Evolutionary conservation across 2,888 invertebrate species (phyloP), one percentile per base, ranked within the genome.

Genomic region (Patella ulyssiponensis): DNA sequence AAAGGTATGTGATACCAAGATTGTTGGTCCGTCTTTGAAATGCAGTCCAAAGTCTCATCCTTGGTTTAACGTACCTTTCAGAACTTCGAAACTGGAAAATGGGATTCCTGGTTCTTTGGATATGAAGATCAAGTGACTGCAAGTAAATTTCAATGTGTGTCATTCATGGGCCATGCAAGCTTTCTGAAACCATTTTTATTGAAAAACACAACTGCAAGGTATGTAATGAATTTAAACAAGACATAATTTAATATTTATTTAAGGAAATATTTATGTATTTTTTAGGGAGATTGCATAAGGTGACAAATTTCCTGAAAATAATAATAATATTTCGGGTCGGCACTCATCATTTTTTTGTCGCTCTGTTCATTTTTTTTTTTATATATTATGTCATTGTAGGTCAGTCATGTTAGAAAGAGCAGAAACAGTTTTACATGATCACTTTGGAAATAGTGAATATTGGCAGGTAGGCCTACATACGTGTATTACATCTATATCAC

Each of bases 381-480:
- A 11, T 64, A 0, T 69, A 14, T 23, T 64, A 74, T 64, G 33
- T 51, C 54, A 69, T 79, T 79, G 27, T 80, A 90, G 86, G 58
- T 80, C 85, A 33, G 81, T 89, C 14, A 86, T 92, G 85, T 80
- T 93, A 23, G 91, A 91, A 77, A 87, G 87, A 69, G 87, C 86
- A 20, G 91, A 91, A 76, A 80, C 81, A 20, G 77, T 91, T 11
- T 86, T 88, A 33, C 90, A 91, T 84, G 90, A 97, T 87, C 92
- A 93, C n/a, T 98, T 96, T 92, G 98, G 98, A 0, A 95, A 95
- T 70, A 92, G 93, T 76, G 92, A 94, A 51, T 98, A 96, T 91
- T 98, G 98, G 98, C 75, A 83, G 73, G 86, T 84, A 27, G 75
- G 83, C 74, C 27, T 56, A 11, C 73, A 73, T n/a, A 93, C 75